Evolutionary conservation across 2,888 invertebrate genomes (phyloP).

Genomic region (Noctua pronuba): DNA sequence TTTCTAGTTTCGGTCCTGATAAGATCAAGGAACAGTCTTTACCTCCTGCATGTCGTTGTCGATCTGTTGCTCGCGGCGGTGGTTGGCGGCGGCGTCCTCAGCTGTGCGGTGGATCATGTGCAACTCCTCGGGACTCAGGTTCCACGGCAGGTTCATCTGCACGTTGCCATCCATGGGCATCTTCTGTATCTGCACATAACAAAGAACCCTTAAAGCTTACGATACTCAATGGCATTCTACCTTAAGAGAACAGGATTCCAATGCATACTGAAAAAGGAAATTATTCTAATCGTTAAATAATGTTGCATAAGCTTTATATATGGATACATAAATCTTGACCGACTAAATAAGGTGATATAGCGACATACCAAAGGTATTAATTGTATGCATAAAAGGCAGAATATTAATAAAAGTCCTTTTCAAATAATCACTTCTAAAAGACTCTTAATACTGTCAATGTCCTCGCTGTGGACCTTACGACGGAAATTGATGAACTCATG

Average conservation of each 20-base stretch:
- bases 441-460: background rate
- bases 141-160: slow-evolving; percentile 86
- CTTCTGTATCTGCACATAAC: slow-evolving; percentile 76
- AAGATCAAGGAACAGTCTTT: slow-evolving; percentile 2
- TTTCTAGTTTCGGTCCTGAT: background rate
- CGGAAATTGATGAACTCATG: slow-evolving; percentile 24
- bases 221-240: background rate
- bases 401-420: background rate
- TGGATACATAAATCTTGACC: slow-evolving; percentile 20
- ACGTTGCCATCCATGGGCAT: slow-evolving; percentile 84
- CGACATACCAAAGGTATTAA: slow-evolving; percentile 1
- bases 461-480: slow-evolving; percentile 1
- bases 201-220: background rate
- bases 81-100: slow-evolving; percentile 81
- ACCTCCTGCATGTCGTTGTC: slow-evolving; percentile 89
- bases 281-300: slow-evolving; percentile 17
- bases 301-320: slow-evolving; percentile 4
- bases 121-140: slow-evolving; percentile 85
- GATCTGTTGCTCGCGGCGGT: slow-evolving; percentile 83
- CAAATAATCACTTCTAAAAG: background rate
- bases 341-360: slow-evolving; percentile 9
- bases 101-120: slow-evolving; percentile 86
- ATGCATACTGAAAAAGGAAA: background rate
- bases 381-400: background rate
- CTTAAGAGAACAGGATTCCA: background rate